These are phyloP conservation scores for Leptopilina drosophilae DNA, from an alignment of 2,888 invertebrate genomes.

Conservation along the genomic window DNA sequence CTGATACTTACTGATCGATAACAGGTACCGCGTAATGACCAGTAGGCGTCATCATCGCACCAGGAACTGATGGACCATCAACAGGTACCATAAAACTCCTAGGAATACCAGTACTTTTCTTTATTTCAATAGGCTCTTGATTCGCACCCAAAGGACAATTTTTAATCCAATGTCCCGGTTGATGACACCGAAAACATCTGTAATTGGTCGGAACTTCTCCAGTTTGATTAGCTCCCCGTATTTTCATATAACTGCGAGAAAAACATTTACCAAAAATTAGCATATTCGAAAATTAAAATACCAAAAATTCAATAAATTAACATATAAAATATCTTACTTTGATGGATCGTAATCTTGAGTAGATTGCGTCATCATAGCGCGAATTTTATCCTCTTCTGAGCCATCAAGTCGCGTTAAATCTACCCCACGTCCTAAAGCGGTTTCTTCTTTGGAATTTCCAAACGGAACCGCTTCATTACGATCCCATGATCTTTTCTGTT, in stretches of 20 bases:
- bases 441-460: constrained; percentile 71
- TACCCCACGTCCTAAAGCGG: constrained; percentile 81
- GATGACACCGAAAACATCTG: constrained; percentile 95
- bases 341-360: constrained; percentile 98
- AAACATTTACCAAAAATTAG: constrained; percentile 19
- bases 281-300: constrained; percentile 2
- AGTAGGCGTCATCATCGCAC: constrained; percentile 93
- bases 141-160: constrained; percentile 89
- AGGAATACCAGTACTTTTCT: constrained; percentile 98
- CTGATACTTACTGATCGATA: constrained; percentile 87
- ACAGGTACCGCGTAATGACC: constrained; percentile 93
- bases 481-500: constrained; percentile 89
- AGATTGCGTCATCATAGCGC: constrained; percentile 98
- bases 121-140: constrained; percentile 87
- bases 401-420: constrained; percentile 94
- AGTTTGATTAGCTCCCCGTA: constrained; percentile 91
- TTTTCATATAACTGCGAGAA: constrained; percentile 87
- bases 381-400: constrained; percentile 98
- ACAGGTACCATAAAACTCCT: constrained; percentile 96
- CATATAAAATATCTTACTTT: constrained; percentile 85
- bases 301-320: constrained; percentile 21
- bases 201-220: constrained; percentile 95
- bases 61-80: constrained; percentile 91
- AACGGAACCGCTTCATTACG: constrained; percentile 74
- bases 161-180: constrained; percentile 98